A percentile compares a stretch with the other conserved stretches of the same genome.
Conservation (phyloP, 2,888 invertebrate species). For the Eutolmus rufibarbis region DNA sequence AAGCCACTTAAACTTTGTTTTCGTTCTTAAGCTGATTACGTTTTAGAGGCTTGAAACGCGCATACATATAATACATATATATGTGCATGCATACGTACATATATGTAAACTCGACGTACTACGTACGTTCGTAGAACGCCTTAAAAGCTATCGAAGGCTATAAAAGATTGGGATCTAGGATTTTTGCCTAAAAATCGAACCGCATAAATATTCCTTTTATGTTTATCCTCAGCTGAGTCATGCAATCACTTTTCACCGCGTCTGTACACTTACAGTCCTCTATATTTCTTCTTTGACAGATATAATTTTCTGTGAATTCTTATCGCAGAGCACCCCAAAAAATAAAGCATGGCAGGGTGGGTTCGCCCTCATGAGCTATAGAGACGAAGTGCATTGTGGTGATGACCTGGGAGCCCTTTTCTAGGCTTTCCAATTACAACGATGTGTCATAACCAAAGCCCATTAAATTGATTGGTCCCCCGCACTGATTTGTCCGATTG, state of each 20-base stretch:
- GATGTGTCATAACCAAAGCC: conserved; percentile 30
- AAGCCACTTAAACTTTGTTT: no score
- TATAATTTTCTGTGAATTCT: neutral
- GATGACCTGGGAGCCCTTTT: neutral
- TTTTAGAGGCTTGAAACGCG: no score
- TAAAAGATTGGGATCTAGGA: neutral
- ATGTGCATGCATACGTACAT: neutral
- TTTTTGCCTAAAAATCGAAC: neutral
- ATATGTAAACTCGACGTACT: neutral
- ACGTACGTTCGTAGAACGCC: neutral
- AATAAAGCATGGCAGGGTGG: neutral
- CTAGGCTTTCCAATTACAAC: neutral
- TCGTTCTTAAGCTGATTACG: no score
- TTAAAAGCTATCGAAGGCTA: neutral
- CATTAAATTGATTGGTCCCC: conserved; percentile 25
- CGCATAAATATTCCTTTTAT: neutral
- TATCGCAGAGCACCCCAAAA: neutral
- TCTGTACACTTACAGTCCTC: neutral
- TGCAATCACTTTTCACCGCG: neutral
- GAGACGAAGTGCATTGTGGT: conserved; percentile 21
- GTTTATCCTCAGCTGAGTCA: neutral
- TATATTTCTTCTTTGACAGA: neutral
- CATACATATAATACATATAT: no score
- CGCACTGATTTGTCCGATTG: neutral
- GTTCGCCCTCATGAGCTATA: neutral